phyloP scores from a whole-genome alignment of 30 jellyfish, hydroid and myxozoan species.

The Hydra vulgaris region DNA sequence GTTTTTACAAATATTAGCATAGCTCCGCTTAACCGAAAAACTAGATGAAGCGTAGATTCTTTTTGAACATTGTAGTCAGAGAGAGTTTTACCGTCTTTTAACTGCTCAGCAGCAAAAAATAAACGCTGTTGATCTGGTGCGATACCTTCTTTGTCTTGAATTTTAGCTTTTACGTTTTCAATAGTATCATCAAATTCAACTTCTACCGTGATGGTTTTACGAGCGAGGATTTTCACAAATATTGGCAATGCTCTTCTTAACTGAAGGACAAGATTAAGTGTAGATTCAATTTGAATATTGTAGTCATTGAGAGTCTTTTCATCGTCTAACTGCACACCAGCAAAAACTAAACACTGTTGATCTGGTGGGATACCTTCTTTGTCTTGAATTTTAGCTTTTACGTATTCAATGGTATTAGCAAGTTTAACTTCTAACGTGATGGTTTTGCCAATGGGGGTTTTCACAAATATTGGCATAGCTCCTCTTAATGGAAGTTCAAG shows the following conservation, averaged over 20 bases:
- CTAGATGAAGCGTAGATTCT: conserved; percentile 2
- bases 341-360: no score
- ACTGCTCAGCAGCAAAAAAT: neutral
- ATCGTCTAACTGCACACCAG: conserved; percentile 1
- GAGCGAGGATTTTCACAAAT: neutral
- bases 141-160: no score
- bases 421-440: no score
- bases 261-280: neutral
- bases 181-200: neutral
- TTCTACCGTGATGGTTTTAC: no score
- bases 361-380: no score
- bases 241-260: neutral
- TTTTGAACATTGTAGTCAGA: no score
- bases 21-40: neutral
- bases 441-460: neutral
- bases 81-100: neutral
- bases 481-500: neutral
- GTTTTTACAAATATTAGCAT: conserved; percentile 1
- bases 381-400: no score
- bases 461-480: neutral
- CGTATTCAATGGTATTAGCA: no score
- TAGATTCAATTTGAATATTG: neutral
- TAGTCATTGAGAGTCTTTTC: neutral
- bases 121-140: conserved; percentile 4
- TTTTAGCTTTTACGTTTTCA: no score